Evolutionary conservation across 2,888 invertebrate species (phyloP).

Genomic region (Drosophila niveifrons): DNA sequence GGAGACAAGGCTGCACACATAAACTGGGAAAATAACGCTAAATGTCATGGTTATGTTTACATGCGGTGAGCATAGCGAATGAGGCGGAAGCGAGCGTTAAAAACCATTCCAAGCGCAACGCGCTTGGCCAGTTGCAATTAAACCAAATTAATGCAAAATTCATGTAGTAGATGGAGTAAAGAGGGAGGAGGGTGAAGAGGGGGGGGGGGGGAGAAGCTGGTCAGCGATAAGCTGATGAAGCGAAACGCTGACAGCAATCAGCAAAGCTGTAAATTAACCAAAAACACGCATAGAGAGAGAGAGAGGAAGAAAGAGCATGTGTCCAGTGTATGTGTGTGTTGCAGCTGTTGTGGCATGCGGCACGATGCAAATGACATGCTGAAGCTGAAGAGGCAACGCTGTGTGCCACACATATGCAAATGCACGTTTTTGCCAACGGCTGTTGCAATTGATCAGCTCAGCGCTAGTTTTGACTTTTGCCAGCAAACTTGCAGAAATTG

Average conservation of each 20-base stretch:
- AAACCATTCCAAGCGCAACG: conserved; percentile 52
- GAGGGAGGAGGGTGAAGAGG: fast-evolving
- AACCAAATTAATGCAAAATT: conserved; percentile 70
- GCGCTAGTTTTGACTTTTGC: too few relatives aligned
- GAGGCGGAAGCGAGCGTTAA: conserved; percentile 70
- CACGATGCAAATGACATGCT: conserved; percentile 26
- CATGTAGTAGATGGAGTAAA: conserved; percentile 7
- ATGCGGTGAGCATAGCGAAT: conserved; percentile 75
- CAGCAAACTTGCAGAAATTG: neutral
- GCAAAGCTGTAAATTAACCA: conserved; percentile 69
- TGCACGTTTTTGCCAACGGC: neutral
- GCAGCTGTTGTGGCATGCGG: conserved; percentile 9
- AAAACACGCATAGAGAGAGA: conserved; percentile 13
- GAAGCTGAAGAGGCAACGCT: neutral
- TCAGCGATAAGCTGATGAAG: conserved; percentile 28
- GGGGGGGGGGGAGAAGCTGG: neutral
- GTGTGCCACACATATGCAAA: conserved; percentile 19
- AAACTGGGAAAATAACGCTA: conserved; percentile 70
- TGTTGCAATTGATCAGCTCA: neutral
- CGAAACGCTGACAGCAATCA: conserved; percentile 61
- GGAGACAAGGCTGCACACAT: conserved; percentile 38
- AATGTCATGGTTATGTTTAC: conserved; percentile 84
- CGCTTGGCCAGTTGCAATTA: conserved; percentile 59
- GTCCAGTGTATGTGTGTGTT: too few relatives aligned
- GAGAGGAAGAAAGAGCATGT: neutral